Conservation (phyloP, 2,113 vertebrate genomes). For the Falco punctatus region DNA sequence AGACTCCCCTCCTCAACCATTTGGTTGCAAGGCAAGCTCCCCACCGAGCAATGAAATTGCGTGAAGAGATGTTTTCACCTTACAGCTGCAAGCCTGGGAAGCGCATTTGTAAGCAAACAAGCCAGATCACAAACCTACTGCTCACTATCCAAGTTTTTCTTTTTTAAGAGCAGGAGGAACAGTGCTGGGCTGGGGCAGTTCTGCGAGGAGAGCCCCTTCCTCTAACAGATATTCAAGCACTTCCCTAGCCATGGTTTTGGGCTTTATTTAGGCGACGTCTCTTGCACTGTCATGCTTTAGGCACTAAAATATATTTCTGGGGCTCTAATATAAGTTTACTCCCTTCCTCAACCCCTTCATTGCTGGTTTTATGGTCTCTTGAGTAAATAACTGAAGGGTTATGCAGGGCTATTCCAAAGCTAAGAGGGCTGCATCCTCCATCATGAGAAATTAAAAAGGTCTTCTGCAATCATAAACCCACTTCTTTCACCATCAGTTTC, state of each 20-base stretch:
- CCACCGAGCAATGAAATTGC: fast-evolving
- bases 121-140: neutral
- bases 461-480: neutral
- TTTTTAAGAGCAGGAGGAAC: neutral
- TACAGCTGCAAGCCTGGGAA: neutral
- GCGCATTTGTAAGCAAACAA: neutral
- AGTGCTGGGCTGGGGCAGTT: neutral
- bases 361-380: neutral
- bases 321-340: neutral
- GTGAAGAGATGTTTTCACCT: neutral
- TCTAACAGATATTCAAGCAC: neutral
- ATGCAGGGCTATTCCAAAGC: neutral
- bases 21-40: neutral
- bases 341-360: neutral
- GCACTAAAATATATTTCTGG: neutral
- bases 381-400: neutral
- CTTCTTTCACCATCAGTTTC: neutral
- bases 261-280: neutral
- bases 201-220: neutral
- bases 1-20: neutral
- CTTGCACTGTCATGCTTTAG: neutral
- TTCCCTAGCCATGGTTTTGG: neutral
- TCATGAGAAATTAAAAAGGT: neutral
- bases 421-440: neutral
- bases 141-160: neutral